Evolutionary conservation across 2,113 vertebrate genomes (phyloP), one percentile per base, ranked within the genome.

Genomic region (Plectropomus leopardus): DNA sequence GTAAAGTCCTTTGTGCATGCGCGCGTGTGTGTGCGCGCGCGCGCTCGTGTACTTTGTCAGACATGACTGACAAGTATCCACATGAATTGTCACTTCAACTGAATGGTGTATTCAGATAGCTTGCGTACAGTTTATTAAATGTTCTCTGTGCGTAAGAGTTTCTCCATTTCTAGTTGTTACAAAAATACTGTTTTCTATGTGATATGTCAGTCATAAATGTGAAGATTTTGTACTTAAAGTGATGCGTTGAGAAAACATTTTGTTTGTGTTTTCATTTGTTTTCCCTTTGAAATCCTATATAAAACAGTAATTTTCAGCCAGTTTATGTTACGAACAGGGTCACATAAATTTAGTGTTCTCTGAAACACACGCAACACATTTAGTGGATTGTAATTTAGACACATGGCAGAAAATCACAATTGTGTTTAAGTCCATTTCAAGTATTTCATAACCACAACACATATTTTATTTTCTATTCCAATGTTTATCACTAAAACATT

Each of bases 221-320:
- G 75, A 86, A 86, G 19, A 70, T 84, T 73, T 88, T 88, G 64
- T 86, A 84, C 58, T 30, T 21, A 0, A 2, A 53, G 26, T 67
- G 26, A 72, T 36, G 28, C 55, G 61, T 82, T 64, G 28, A 23
- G 11, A 26, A 44, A 44, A 28, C 19, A 16, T 53, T 68, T 57
- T 11, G n/a, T 63, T 34, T 30, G 26, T 59, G n/a, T 57, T n/a
- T 53, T 63, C 14, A 47, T 59, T 79, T 21, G n/a, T 40, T 9
- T 26, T 15, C 10, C 1, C 24, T 26, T 57, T 53, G 10, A 65
- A 47, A 32, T 59, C 13, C 14, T 14, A 11, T 42, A 51, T 21
- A 60, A 36, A 36, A 59, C 0, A 0, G 8, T 42, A 0, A 11
- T 15, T 47, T 61, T 30, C 7, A 54, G 21, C 21, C 1, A 19